Percentiles rank a stretch among this genome's conserved stretches.
Evolutionary conservation across 2,888 invertebrate genomes (phyloP).

Genomic region (Caenorhabditis becei): DNA sequence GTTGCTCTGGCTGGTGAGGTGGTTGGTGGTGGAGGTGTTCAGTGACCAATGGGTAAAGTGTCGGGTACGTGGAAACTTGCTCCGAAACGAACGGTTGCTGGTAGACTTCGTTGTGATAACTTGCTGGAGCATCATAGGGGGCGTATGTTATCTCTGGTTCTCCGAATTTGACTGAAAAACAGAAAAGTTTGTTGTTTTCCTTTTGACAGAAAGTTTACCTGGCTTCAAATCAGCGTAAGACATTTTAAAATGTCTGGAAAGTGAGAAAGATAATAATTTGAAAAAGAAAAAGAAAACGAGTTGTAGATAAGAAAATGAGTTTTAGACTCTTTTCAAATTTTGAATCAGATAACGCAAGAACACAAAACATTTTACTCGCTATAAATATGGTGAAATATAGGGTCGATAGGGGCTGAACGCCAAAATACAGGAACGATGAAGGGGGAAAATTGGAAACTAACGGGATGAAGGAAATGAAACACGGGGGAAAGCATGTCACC

Average conservation of each 20-base stretch:
- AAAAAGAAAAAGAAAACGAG: not conserved
- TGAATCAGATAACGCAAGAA: not conserved
- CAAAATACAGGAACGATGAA: not conserved
- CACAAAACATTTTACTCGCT: conserved; percentile 41
- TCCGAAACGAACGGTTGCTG: not conserved
- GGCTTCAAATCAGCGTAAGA: conserved; percentile 57
- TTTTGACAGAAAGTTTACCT: too few species aligned
- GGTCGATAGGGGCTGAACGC: not conserved
- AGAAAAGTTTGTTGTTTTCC: too few species aligned
- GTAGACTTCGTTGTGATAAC: conserved; percentile 2
- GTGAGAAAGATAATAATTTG: not conserved
- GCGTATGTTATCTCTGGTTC: not conserved
- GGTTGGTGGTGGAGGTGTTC: conserved; percentile 5
- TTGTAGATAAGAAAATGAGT: conserved; percentile 5
- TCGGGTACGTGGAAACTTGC: not conserved
- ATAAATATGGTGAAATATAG: conserved; percentile 26
- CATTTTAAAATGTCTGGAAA: conserved; percentile 11
- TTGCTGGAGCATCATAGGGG: not conserved
- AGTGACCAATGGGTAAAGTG: not conserved
- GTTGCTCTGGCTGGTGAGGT: not conserved
- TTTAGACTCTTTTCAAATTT: not conserved
- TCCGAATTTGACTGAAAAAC: conserved; percentile 38
- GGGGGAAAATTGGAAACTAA: not conserved
- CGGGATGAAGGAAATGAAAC: conserved; percentile 12
- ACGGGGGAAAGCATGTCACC: conserved; percentile 16